These are phyloP conservation scores for Hystrix cristata DNA, from an alignment of 2,113 vertebrate species.

Conservation along the genomic window DNA sequence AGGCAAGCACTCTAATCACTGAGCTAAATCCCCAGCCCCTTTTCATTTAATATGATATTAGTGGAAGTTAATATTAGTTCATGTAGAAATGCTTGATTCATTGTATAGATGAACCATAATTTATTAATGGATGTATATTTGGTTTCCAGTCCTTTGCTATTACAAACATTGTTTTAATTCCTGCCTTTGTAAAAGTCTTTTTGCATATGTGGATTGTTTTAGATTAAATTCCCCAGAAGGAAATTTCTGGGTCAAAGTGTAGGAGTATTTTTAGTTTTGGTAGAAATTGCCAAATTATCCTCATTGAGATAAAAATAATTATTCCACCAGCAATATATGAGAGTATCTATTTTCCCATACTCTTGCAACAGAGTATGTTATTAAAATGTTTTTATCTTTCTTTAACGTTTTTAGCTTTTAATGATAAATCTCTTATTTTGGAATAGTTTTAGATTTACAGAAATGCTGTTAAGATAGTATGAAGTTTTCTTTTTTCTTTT, in stretches of 20 bases:
- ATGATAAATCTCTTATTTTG: not conserved
- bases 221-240: conserved; percentile 3
- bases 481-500: not conserved
- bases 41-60: not conserved
- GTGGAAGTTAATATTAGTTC: not conserved
- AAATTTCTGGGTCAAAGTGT: conserved; percentile 11
- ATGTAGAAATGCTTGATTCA: conserved; percentile 34
- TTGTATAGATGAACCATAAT: conserved; percentile 27
- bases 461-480: not conserved
- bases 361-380: not conserved
- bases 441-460: not conserved
- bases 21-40: not conserved
- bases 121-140: conserved; percentile 21
- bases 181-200: conserved; percentile 14
- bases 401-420: not conserved
- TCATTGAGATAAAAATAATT: not conserved
- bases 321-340: not conserved
- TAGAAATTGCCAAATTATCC: conserved; percentile 57
- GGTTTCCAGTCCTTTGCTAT: conserved; percentile 29
- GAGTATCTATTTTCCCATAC: not conserved
- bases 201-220: not conserved
- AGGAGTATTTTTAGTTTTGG: conserved; percentile 38
- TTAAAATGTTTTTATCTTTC: conserved; percentile 2
- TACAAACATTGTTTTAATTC: not conserved
- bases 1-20: no score